Evolutionary conservation across 1,140 invertebrate genomes (phyloP).

Genomic region (Zaprionus ghesquierei): DNA sequence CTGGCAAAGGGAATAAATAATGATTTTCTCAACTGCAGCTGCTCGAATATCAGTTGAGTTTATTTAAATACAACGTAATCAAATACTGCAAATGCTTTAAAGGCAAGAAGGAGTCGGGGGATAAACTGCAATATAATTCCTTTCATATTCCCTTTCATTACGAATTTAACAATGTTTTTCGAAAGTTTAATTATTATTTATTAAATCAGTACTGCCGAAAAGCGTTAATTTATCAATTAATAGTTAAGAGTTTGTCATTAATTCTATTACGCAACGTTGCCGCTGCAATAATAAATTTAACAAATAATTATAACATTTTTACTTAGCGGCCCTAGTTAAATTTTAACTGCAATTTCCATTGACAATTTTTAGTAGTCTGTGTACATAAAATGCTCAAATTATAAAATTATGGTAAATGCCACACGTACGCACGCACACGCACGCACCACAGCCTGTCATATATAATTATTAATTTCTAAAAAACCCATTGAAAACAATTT

Average conservation of each 20-base stretch:
- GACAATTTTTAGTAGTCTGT: conserved; percentile 17
- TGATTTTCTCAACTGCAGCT: conserved; percentile 9
- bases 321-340: neutral
- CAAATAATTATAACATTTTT: neutral
- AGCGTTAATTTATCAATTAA: no score
- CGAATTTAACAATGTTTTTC: no score
- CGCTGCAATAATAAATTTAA: neutral
- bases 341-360: conserved; percentile 26
- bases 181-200: no score
- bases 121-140: no score
- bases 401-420: conserved; percentile 66
- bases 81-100: no score
- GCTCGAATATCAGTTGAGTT: conserved; percentile 3
- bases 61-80: conserved; percentile 4
- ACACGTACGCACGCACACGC: conserved; percentile 50
- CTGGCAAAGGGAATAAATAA: conserved; percentile 40
- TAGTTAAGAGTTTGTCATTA: neutral
- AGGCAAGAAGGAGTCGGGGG: no score
- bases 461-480: conserved; percentile 80
- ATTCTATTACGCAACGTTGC: neutral
- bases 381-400: conserved; percentile 22
- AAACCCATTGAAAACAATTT: conserved; percentile 75
- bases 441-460: conserved; percentile 46
- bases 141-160: no score
- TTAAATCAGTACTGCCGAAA: no score